Conservation (phyloP, 1,140 invertebrate species). For the Hesperophylax magnus region DNA sequence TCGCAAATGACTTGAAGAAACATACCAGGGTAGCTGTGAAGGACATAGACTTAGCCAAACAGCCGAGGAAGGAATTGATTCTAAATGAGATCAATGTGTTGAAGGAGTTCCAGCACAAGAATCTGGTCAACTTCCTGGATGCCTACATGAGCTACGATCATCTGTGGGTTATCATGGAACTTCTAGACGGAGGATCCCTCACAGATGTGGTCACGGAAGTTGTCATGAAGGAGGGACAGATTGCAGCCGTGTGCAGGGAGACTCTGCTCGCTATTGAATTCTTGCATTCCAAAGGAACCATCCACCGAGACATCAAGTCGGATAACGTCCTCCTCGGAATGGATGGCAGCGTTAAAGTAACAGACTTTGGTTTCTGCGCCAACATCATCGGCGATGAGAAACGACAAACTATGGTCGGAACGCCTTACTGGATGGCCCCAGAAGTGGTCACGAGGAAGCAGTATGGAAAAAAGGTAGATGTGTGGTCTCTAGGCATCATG, state of each 20-base stretch:
- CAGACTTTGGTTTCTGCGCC: conserved; percentile 98
- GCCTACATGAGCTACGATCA: conserved; percentile 91
- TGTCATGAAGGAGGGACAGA: conserved; percentile 97
- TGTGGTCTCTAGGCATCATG: conserved; percentile 98
- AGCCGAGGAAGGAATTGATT: conserved; percentile 95
- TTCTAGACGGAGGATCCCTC: conserved; percentile 94
- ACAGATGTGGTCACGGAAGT: conserved; percentile 99
- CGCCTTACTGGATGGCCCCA: conserved; percentile 91
- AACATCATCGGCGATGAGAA: conserved; percentile 94
- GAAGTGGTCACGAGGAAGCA: conserved; percentile 91
- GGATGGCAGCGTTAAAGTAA: conserved; percentile 97
- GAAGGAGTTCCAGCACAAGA: conserved; percentile 94
- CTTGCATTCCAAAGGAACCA: conserved; percentile 91
- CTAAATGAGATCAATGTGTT: conserved; percentile 95
- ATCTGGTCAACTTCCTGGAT: conserved; percentile 97
- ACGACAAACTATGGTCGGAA: conserved; percentile 96
- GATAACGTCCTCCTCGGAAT: conserved; percentile 97
- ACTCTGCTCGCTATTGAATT: conserved; percentile 94
- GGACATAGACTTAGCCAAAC: conserved; percentile 94
- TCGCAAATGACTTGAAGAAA: conserved; percentile 85
- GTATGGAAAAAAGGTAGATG: conserved; percentile 94
- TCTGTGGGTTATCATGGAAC: conserved; percentile 96
- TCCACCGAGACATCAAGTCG: conserved; percentile 95
- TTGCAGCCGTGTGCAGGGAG: conserved; percentile 94
- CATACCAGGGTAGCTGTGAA: conserved; percentile 92